Conservation (phyloP, 2,113 vertebrate species). For the Psophia crepitans region DNA sequence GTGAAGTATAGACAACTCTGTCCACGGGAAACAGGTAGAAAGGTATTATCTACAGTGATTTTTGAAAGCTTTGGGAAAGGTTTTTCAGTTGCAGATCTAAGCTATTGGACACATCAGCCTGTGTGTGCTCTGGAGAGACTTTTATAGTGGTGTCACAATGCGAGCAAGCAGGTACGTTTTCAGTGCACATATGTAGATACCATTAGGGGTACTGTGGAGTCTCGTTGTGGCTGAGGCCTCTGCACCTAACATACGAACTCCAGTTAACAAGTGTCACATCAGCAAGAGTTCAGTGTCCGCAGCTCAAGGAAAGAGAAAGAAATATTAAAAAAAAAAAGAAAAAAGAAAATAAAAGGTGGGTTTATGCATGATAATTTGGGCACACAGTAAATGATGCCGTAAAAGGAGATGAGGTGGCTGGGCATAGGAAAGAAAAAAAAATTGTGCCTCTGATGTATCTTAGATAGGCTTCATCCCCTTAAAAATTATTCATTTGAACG, state of each 20-base stretch:
- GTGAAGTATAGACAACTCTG: neutral
- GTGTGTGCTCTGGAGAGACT: neutral
- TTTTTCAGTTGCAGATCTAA: neutral
- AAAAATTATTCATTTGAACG: neutral
- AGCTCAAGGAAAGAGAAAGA: neutral
- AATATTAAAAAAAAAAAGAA: neutral
- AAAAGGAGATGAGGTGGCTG: neutral
- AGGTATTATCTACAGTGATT: neutral
- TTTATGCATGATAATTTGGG: neutral
- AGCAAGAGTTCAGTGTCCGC: neutral
- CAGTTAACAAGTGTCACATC: neutral
- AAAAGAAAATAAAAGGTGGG: rapidly evolving
- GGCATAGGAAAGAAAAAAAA: neutral
- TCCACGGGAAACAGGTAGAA: neutral
- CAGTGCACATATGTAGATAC: neutral
- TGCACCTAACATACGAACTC: neutral
- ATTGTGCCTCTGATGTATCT: neutral
- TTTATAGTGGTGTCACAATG: neutral
- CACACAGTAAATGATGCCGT: neutral
- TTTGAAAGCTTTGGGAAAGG: neutral
- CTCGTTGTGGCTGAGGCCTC: neutral
- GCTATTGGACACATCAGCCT: neutral
- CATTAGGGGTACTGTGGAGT: neutral
- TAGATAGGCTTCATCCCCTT: neutral
- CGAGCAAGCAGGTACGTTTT: rapidly evolving